Base-by-base conservation (phyloP, 2,797 vertebrate species). In the Anableps anableps region DNA sequence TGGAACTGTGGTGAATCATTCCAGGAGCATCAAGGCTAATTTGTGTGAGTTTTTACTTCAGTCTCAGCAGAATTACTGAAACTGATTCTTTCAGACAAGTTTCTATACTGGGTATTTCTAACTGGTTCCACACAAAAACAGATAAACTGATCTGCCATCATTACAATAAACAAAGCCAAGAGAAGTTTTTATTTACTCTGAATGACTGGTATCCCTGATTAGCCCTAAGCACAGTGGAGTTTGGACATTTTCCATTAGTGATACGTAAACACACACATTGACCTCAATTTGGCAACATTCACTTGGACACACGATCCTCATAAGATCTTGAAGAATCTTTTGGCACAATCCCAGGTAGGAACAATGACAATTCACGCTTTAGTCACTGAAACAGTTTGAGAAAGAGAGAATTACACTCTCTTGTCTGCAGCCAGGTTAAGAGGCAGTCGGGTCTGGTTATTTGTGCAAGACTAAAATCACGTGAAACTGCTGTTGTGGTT, bases 201-300 rank as follows among this genome's bases (percentile, higher is more conserved):
- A 41, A 36, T 76, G n/a, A 76, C 47, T 72, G 16, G 6, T n/a
- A 11, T n/a, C 7, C 66, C 48, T 79, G 64, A 80, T 83, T 60
- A 82, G 72, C 66, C 5, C 16, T 8, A 8, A 73, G 3, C 26
- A 10, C n/a, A 17, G 26, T 78, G 80, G 84, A 84, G 72, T 93
- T 88, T 92, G 82, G 75, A 88, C 73, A 26, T 79, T 75, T 84
- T 86, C 70, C 80, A 79, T 62, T 21, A 71, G 43, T 88, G 83
- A 85, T 34, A 86, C 78, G 82, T 86, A 85, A 92, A 93, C 89
- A 88, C n/a, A 21, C 31, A 92, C 92, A 93, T 94, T 93, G 91
- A 91, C 83, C 90, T 78, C 72, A 43, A 62, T 16, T 47, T 82
- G 77, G 64, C 79, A 74, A 82, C 83, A 81, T 74, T 14, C 74